phyloP scores from a whole-genome alignment of 2,888 invertebrate species.

The Drosophila koepferae region DNA sequence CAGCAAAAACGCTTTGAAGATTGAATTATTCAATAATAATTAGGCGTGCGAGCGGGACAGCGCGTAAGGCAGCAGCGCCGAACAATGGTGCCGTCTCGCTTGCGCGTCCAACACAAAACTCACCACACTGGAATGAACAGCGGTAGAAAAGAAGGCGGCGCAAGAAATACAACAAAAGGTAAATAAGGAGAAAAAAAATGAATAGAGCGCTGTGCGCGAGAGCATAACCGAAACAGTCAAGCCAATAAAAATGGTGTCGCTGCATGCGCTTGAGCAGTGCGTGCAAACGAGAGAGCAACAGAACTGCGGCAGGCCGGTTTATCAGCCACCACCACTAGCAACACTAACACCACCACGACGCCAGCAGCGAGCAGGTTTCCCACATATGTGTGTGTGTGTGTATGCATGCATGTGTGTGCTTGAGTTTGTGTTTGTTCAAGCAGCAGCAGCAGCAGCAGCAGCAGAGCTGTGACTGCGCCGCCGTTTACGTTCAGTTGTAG shows the following conservation, averaged over 20 bases:
- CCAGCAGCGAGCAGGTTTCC: slow-evolving; percentile 17
- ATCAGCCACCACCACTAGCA: slow-evolving; percentile 48
- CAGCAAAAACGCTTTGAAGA: slow-evolving; percentile 79
- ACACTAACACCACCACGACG: slow-evolving; percentile 45
- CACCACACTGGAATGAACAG: slow-evolving; percentile 74
- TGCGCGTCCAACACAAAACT: slow-evolving; percentile 47
- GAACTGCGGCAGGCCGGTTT: slow-evolving; percentile 60
- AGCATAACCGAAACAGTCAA: slow-evolving; percentile 57
- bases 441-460: slow-evolving; percentile 31
- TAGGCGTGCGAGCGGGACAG: slow-evolving; percentile 71
- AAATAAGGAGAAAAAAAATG: slow-evolving; percentile 55
- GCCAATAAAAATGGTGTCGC: slow-evolving; percentile 82
- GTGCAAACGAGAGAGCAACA: slow-evolving; percentile 43
- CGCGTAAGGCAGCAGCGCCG: slow-evolving; percentile 8
- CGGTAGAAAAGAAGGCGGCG: slow-evolving; percentile 76
- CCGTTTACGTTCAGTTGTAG: slow-evolving; percentile 82
- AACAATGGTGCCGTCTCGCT: slow-evolving; percentile 40
- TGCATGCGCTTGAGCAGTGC: slow-evolving; percentile 16
- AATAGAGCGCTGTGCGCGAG: slow-evolving; percentile 44
- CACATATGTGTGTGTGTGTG: slow-evolving; percentile 16
- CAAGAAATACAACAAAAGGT: slow-evolving; percentile 58
- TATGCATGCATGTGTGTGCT: slow-evolving; percentile 13
- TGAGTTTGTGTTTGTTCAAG: slow-evolving; percentile 46
- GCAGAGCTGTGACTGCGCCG: slow-evolving; percentile 50
- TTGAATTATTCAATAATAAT: slow-evolving; percentile 82